Evolutionary conservation across 2,888 invertebrate species (phyloP), one percentile per base, ranked within the genome.

Genomic region (Aleiodes alternator): DNA sequence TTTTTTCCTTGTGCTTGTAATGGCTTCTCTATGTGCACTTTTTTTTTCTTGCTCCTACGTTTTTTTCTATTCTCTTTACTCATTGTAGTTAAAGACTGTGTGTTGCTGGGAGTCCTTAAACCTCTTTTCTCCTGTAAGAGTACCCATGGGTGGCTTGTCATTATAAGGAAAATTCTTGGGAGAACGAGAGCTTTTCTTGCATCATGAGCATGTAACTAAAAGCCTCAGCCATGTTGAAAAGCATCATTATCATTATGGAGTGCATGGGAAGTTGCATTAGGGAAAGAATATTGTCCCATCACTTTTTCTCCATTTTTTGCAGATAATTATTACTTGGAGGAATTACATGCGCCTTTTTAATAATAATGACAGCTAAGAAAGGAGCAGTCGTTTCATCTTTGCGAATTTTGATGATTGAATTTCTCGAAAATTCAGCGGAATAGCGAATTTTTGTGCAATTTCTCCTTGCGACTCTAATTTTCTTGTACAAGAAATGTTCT

Each of bases 131-230:
- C 68, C 55, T 69, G 72, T 64, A 74, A 73, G 78, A 80, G 79
- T 80, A 78, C 79, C 53, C 43, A 69, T 72, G 72, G 76, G 78
- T 77, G 75, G 77, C 78, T 79, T 80, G 76, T 81, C 80, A 81
- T 81, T 80, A 81, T 53, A 66, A n/a, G 66, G 31, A 59, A 68
- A 69, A 72, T 72, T 51, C 72, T 43, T 38, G 38, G 6, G 38
- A 61, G 61, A 14, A 61, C 31, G 6, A 55, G 53, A 48, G 53
- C 59, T 71, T 66, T 75, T 70, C 61, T 75, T 59, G 55, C 66
- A 34, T 48, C 57, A 70, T 57, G 61, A 69, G 59, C 48, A 55
- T 55, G 57, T 69, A 69, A 64, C 70, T 64, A 61, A 55, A 61
- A 69, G 14, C n/a, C 34, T 51, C n/a, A 14, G 59, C 34, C 66